Percentiles rank a stretch among this genome's conserved stretches.
Evolutionary conservation across 2,888 invertebrate species (phyloP).

Genomic region (Melikaiella ostensackeni): DNA sequence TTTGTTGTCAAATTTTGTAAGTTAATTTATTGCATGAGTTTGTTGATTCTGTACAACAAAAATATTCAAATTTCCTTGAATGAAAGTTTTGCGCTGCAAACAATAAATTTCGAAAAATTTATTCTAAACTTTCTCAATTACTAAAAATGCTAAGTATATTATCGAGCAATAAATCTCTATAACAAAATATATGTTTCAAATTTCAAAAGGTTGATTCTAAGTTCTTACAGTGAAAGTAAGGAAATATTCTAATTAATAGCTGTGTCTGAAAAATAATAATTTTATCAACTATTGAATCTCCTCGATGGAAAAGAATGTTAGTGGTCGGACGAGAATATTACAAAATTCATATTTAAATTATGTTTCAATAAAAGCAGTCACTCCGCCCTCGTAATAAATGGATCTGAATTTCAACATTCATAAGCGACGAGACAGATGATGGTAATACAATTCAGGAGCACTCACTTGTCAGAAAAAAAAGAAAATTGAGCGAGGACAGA

Average conservation of each 20-base stretch:
- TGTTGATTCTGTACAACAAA: too few relatives aligned
- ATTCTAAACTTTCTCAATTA: too few relatives aligned
- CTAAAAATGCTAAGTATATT: too few relatives aligned
- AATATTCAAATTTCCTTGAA: too few relatives aligned
- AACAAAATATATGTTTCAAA: too few relatives aligned
- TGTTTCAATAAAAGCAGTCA: conserved; percentile 50
- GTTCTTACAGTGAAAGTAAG: not conserved
- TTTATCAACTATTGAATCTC: not conserved
- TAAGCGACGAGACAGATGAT: not conserved
- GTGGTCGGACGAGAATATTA: not conserved
- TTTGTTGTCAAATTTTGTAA: too few relatives aligned
- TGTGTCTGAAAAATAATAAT: not conserved
- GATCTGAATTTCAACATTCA: conserved; percentile 40
- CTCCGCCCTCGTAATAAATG: conserved; percentile 44
- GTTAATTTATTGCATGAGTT: too few relatives aligned
- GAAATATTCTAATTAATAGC: not conserved
- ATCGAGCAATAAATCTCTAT: too few relatives aligned
- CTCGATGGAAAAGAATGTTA: not conserved
- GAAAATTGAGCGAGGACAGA: not conserved
- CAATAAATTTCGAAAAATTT: too few relatives aligned
- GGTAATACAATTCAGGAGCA: conserved; percentile 39
- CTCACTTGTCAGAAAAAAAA: conserved; percentile 48
- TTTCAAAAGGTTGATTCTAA: too few relatives aligned
- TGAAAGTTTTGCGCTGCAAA: too few relatives aligned
- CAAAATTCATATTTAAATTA: conserved; percentile 5